These are phyloP conservation scores for Rhagophthalmus giganteus DNA, from an alignment of 2,888 invertebrate genomes.

Conservation along the genomic window DNA sequence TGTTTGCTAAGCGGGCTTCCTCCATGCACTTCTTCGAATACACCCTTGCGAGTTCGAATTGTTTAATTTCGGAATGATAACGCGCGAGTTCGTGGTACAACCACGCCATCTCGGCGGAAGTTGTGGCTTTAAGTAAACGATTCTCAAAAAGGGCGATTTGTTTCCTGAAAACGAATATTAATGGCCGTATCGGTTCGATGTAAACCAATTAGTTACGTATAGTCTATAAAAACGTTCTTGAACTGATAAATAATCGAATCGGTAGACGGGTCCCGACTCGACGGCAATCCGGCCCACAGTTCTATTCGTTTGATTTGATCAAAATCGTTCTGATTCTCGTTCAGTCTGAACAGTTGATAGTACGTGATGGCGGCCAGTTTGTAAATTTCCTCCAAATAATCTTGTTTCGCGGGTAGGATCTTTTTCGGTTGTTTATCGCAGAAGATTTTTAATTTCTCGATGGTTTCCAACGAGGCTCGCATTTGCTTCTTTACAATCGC, in stretches of 20 bases:
- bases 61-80: conserved; percentile 50
- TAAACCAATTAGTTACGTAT: conserved; percentile 39
- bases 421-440: conserved; percentile 52
- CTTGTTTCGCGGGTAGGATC: conserved; percentile 52
- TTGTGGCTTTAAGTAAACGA: conserved; percentile 43
- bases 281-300: conserved; percentile 45
- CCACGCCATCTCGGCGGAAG: conserved; percentile 55
- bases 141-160: conserved; percentile 43
- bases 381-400: conserved; percentile 52
- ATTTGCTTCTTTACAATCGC: conserved; percentile 42
- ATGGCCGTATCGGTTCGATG: neutral
- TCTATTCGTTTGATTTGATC: conserved; percentile 47
- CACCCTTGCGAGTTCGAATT: conserved; percentile 54
- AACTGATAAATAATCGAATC: conserved; percentile 51
- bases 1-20: conserved; percentile 44
- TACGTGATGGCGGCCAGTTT: conserved; percentile 53
- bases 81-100: conserved; percentile 57
- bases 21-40: conserved; percentile 51
- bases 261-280: conserved; percentile 45
- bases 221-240: conserved; percentile 45
- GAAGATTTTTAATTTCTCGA: conserved; percentile 52
- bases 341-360: conserved; percentile 54
- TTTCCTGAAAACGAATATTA: conserved; percentile 36
- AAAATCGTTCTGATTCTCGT: conserved; percentile 36
- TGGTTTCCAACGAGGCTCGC: conserved; percentile 40